A percentile compares a stretch with the other conserved stretches of the same genome.
phyloP scores from a whole-genome alignment of 2,797 vertebrate genomes.

The Cetoscarus ocellatus region DNA sequence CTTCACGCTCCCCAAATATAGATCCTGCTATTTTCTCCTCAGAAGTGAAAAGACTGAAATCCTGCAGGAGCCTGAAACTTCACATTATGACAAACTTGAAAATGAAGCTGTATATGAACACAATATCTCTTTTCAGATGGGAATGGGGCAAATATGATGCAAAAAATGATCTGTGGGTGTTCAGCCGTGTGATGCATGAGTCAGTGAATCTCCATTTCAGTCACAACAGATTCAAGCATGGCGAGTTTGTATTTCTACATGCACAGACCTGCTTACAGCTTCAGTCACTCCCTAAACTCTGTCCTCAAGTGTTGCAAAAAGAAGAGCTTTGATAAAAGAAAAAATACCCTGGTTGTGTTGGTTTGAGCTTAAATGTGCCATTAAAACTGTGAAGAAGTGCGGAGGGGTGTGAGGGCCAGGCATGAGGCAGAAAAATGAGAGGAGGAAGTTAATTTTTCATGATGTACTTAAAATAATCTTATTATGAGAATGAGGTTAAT shows the following conservation, averaged over 20 bases:
- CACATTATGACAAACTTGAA: slow-evolving; percentile 31
- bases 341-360: slow-evolving; percentile 37
- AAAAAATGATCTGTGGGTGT: slow-evolving; percentile 8
- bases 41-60: slow-evolving; percentile 18
- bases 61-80: slow-evolving; percentile 39
- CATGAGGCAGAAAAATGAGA: too few species aligned
- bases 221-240: slow-evolving; percentile 50
- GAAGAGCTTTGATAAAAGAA: slow-evolving; percentile 29
- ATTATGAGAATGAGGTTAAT: too few species aligned
- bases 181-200: slow-evolving; percentile 41
- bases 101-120: slow-evolving; percentile 25
- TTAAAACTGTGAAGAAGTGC: slow-evolving; percentile 3
- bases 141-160: neutral
- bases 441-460: too few species aligned
- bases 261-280: slow-evolving; percentile 21
- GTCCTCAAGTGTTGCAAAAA: slow-evolving; percentile 21
- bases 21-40: slow-evolving; percentile 42
- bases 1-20: slow-evolving; percentile 57
- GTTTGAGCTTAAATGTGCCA: slow-evolving; percentile 60
- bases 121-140: slow-evolving; percentile 5
- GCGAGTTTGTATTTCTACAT: slow-evolving; percentile 34
- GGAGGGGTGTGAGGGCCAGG: too few species aligned
- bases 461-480: too few species aligned
- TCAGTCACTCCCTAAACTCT: slow-evolving; percentile 9
- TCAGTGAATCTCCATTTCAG: slow-evolving; percentile 43